A percentile compares a stretch with the other conserved stretches of the same genome.
Conservation (phyloP, 2,797 vertebrate genomes). For the Coregonus suidteri region DNA sequence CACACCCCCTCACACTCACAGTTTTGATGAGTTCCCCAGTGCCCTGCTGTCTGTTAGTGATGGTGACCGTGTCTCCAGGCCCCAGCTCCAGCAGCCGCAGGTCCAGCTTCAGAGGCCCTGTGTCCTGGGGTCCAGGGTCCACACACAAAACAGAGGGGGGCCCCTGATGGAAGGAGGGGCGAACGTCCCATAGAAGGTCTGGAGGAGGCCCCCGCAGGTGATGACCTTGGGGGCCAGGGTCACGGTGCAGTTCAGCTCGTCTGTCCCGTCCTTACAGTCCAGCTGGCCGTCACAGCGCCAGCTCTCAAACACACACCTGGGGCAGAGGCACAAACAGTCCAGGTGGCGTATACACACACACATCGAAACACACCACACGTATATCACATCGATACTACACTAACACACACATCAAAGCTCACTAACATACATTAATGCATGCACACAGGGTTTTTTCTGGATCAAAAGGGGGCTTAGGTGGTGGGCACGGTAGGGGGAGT, state of each 20-base stretch:
- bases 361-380: background rate
- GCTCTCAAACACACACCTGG: slow-evolving; percentile 88
- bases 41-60: slow-evolving; percentile 73
- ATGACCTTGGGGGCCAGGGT: slow-evolving; percentile 89
- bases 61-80: slow-evolving; percentile 71
- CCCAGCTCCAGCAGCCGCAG: slow-evolving; percentile 81
- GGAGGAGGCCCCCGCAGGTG: slow-evolving; percentile 83
- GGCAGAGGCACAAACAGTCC: background rate
- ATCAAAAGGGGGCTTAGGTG: too few relatives aligned
- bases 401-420: too few relatives aligned
- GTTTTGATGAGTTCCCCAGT: slow-evolving; percentile 73
- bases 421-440: too few relatives aligned
- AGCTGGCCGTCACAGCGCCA: slow-evolving; percentile 92
- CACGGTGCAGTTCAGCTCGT: slow-evolving; percentile 85
- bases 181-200: slow-evolving; percentile 87
- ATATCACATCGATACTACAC: too few relatives aligned
- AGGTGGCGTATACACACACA: background rate
- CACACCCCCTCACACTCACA: slow-evolving; percentile 59
- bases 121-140: slow-evolving; percentile 85
- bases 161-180: slow-evolving; percentile 73
- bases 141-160: slow-evolving; percentile 72
- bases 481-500: too few relatives aligned
- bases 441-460: background rate
- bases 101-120: slow-evolving; percentile 82
- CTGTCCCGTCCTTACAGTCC: slow-evolving; percentile 87